These are phyloP conservation scores for Ommatoiulus sabulosus DNA, from an alignment of 2,888 invertebrate species.

Conservation along the genomic window DNA sequence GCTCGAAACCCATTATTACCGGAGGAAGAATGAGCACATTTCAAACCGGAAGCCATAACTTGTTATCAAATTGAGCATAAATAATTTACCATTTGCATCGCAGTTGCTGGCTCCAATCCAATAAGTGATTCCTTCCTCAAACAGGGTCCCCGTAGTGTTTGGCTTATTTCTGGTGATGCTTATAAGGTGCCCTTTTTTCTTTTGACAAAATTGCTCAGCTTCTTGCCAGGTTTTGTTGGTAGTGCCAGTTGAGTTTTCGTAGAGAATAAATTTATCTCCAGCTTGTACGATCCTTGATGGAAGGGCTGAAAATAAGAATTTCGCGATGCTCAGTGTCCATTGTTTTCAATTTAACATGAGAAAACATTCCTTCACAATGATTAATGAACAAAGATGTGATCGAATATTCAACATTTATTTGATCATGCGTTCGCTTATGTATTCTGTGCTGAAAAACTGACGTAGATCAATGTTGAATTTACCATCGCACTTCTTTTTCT, in stretches of 20 bases:
- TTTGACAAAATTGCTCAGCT: conserved; percentile 52
- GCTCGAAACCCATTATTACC: no score
- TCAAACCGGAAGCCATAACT: background rate
- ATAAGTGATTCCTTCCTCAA: background rate
- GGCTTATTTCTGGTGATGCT: conserved; percentile 32
- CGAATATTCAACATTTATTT: background rate
- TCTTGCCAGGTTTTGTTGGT: conserved; percentile 41
- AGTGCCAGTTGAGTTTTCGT: background rate
- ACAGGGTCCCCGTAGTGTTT: background rate
- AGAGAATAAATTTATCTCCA: background rate
- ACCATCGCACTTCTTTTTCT: background rate
- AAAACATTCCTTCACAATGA: background rate
- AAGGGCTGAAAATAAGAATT: background rate
- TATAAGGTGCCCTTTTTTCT: conserved; percentile 45
- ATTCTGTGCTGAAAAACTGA: background rate
- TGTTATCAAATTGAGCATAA: background rate
- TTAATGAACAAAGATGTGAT: background rate
- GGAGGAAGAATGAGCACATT: background rate
- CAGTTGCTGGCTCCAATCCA: conserved; percentile 54
- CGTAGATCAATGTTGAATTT: background rate
- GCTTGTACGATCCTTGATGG: background rate
- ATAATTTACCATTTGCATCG: conserved; percentile 28
- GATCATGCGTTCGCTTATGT: no score
- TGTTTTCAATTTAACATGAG: background rate
- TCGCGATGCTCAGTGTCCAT: background rate